phyloP scores from a whole-genome alignment of 2,797 vertebrate genomes.

The Sebastes oblongus region DNA sequence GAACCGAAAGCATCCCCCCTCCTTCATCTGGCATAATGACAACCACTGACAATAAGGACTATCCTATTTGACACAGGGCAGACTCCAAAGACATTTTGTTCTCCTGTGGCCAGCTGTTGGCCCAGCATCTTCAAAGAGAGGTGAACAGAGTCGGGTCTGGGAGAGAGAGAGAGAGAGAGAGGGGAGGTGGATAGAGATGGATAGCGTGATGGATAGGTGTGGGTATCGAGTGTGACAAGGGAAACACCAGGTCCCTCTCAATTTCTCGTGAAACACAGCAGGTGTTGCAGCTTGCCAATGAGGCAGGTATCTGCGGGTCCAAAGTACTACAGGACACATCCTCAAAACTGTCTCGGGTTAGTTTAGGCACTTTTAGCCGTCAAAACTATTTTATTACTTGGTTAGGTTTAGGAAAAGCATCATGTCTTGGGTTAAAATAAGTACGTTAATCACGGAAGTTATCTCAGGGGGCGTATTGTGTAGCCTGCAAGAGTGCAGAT shows the following conservation, averaged over 20 bases:
- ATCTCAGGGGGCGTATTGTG: not conserved
- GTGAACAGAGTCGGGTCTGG: conserved; percentile 31
- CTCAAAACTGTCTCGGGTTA: not conserved
- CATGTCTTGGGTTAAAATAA: not conserved
- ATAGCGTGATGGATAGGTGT: conserved; percentile 26
- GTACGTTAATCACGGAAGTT: not conserved
- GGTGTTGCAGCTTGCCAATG: not conserved
- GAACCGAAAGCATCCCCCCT: conserved; percentile 12
- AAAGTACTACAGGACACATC: not conserved
- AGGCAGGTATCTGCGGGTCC: too few species aligned
- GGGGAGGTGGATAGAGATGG: not conserved
- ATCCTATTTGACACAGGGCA: conserved; percentile 57
- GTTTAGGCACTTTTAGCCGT: not conserved
- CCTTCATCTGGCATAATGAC: conserved; percentile 57
- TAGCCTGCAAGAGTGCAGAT: not conserved
- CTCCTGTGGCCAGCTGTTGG: conserved; percentile 51
- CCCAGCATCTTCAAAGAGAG: conserved; percentile 59
- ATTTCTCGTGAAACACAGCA: conserved; percentile 37
- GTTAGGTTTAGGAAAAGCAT: too few species aligned
- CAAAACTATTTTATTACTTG: too few species aligned
- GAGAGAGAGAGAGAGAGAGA: not conserved
- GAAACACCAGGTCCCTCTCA: conserved; percentile 2
- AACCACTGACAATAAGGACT: conserved; percentile 43
- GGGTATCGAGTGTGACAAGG: conserved; percentile 24
- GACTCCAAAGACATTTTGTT: conserved; percentile 57